Base-by-base conservation (phyloP, 2,113 vertebrate species). In the western clawed frog (Xenopus tropicalis) region DNA sequence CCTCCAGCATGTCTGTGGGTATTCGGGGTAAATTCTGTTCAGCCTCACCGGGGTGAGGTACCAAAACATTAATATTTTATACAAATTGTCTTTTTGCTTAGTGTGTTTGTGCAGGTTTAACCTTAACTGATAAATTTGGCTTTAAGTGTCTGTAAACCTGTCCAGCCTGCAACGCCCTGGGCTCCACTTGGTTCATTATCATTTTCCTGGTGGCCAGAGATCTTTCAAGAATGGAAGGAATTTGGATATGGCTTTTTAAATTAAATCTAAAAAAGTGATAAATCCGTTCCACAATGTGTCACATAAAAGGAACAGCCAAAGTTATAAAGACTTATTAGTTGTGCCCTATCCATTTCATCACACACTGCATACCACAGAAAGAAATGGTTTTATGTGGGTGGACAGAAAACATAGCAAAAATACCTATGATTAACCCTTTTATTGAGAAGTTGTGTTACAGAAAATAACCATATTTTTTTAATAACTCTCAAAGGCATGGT, bases 251-350 rank as follows among this genome's bases (percentile, higher is more conserved):
- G 73, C 25, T 64, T 64, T 63, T 69, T 20, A 76, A 58, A 62
- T 56, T 9, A 25, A 51, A 37, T 24, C 67, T 74, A 61, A 68
- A 68, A 68, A 74, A 74, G 65, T 74, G 65, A 76, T 69, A 76
- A 76, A 76, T 76, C 66, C 42, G 73, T 69, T 76, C 58, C 57
- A 69, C 66, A 76, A 76, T 56, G 66, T 69, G 73, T 69, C 58
- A 69, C 66, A 76, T 69, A 69, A 76, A 76, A 69, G 73, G 63
- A 69, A 69, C 46, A 76, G 73, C 73, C 73, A 76, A 69, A 69
- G 73, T 76, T 76, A 69, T 69, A 69, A 76, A 51, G 64, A 54
- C 73, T 56, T 76, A 76, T 76, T 76, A 76, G 73, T 63, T 29
- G 59, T 69, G 73, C 58, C 20, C 58, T 76, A 76, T 76, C 73